A percentile compares a stretch with the other conserved stretches of the same genome.
Evolutionary conservation across 1,140 invertebrate genomes (phyloP).

Genomic region (Thaumetopoea pityocampa): DNA sequence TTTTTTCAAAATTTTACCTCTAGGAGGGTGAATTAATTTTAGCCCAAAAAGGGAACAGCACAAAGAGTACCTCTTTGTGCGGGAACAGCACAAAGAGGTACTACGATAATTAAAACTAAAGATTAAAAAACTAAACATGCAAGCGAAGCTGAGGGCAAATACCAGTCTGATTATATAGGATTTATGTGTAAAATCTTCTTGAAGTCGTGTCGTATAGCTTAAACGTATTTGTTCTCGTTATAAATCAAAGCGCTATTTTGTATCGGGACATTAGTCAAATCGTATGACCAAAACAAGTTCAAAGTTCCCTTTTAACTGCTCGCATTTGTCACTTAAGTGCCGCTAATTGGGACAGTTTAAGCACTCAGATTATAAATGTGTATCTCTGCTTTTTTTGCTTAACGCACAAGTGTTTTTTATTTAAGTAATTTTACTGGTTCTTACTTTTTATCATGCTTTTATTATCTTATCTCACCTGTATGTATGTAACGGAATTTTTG

Average conservation of each 20-base stretch:
- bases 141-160: conserved; percentile 23
- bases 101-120: too few relatives aligned
- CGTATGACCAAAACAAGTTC: conserved; percentile 32
- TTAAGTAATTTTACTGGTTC: conserved; percentile 9
- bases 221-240: conserved; percentile 23
- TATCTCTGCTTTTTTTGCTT: conserved; percentile 8
- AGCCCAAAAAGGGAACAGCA: too few relatives aligned
- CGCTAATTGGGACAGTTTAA: conserved; percentile 35
- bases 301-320: conserved; percentile 39
- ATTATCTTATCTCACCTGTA: too few relatives aligned
- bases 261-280: conserved; percentile 53
- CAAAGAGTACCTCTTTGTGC: too few relatives aligned
- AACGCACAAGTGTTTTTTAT: conserved; percentile 1
- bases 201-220: conserved; percentile 22
- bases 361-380: conserved; percentile 15
- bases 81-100: too few relatives aligned
- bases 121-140: too few relatives aligned
- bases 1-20: too few relatives aligned
- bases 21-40: too few relatives aligned
- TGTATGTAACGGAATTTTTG: too few relatives aligned
- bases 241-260: conserved; percentile 65
- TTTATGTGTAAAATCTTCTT: conserved; percentile 14
- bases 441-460: too few relatives aligned
- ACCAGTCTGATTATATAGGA: conserved; percentile 30
- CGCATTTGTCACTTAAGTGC: conserved; percentile 36